Conservation (phyloP, 2,113 vertebrate genomes). For the Ahaetulla prasina region DNA sequence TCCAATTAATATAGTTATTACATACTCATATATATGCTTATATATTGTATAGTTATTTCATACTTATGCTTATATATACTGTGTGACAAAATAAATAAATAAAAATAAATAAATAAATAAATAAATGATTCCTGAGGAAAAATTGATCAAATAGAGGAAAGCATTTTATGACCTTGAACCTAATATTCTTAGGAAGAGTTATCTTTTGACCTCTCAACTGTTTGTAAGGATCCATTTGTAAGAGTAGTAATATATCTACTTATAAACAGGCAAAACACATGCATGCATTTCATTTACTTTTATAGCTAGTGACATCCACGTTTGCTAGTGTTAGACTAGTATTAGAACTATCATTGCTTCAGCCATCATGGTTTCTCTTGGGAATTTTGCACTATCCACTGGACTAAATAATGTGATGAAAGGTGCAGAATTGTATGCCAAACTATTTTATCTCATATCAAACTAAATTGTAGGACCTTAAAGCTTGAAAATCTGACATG, state of each 20-base stretch:
- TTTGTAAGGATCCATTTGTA: background rate
- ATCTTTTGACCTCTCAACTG: background rate
- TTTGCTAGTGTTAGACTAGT: background rate
- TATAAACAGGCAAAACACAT: background rate
- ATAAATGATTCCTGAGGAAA: background rate
- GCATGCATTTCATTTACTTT: background rate
- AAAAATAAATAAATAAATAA: no score
- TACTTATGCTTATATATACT: no score
- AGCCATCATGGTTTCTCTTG: background rate
- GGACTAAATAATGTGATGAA: background rate
- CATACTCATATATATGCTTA: no score
- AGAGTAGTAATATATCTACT: background rate
- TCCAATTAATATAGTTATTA: no score
- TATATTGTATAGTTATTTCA: no score
- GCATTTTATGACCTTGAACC: background rate
- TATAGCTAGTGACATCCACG: background rate
- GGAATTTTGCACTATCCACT: background rate
- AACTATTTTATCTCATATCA: background rate
- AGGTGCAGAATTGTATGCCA: background rate
- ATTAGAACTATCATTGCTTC: no score
- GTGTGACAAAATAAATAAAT: no score
- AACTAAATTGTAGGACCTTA: background rate
- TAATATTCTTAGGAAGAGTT: background rate
- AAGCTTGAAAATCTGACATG: background rate
- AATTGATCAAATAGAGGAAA: slow-evolving; percentile 7